Evolutionary conservation across 1,140 invertebrate species (phyloP), one percentile per base, ranked within the genome.

Genomic region (Epicauta chinensis): DNA sequence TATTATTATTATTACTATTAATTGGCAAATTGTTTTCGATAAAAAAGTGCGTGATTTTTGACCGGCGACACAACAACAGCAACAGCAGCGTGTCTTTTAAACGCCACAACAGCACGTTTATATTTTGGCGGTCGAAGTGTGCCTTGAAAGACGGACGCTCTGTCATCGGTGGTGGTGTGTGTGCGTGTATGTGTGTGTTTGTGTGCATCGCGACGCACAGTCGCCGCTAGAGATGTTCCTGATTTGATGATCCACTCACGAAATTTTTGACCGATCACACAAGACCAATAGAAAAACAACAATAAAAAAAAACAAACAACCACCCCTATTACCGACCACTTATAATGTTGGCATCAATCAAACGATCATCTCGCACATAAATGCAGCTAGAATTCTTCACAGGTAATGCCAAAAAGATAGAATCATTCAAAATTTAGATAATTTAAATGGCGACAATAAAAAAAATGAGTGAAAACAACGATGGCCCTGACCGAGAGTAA

Each of bases 91-190:
- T 23, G 23, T 23, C 23, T 23, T 23, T 53, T 50, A 36, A 40
- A 36, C 38, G 45, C 23, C 36, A 30, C 23, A 15, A 49, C 46
- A 40, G 12, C 31, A 29, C 23, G 29, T n/a, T 49, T 42, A 53
- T 52, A 55, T 55, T 59, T 43, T 59, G 47, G 57, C 57, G 57
- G 49, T 60, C 52, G 51, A n/a, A 56, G 55, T 55, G 59, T 61
- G 58, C 53, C 56, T 58, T 61, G 45, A 37, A 56, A 46, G 53
- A 57, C 51, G 23, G 23, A 23, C 23, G 56, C 56, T 51, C 45
- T 56, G 58, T 51, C 56, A 59, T 51, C 55, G 55, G 60, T 23
- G 23, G 23, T 23, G 23, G 23, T 23, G 23, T 7, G 23, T 23
- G 7, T 7, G 23, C 7, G 23, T 23, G 23, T 23, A 7, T 23